Evolutionary conservation across 2,113 vertebrate genomes (phyloP), one percentile per base, ranked within the genome.

Genomic region (Manacus vitellinus): DNA sequence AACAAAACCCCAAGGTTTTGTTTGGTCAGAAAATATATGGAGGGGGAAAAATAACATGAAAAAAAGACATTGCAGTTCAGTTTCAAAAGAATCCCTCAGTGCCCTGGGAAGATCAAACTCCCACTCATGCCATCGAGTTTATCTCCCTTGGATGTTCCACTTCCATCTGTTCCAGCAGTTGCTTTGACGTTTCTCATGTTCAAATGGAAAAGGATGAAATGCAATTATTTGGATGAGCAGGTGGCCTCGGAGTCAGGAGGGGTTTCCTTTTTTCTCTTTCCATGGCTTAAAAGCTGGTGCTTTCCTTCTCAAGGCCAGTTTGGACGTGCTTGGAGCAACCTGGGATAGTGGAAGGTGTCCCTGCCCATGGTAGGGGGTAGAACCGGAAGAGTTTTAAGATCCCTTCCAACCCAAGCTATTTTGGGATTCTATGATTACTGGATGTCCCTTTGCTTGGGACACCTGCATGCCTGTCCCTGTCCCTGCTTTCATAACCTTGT

Each of bases 81-180:
- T 21, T 73, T 46, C 35, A 31, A 49, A 72, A 23, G 62, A 43
- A 24, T 14, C 15, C 22, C 58, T 33, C 7, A 3, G 46, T 65
- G 63, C 44, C 37, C 15, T 0, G 0, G 66, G 79, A 30, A 73
- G 91, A 73, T 70, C 83, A 91, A 89, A 17, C 27, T 67, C 54
- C 22, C 6, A 11, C 8, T 37, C 0, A 0, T 9, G 47, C 2
- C 27, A 2, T 1, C 47, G 3, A 2, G 10, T 85, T 76, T 52
- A 24, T 80, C 80, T 74, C 7, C 47, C 37, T 44, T 17, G 51
- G 63, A 21, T 46, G n/a, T 56, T 72, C 46, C 46, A 6, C 37
- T 86, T 33, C 54, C 56, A 23, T 5, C 11, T 30, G 2, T 67
- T 41, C 41, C 65, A 20, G 51, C 0, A 3, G n/a, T 25, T 4